Conservation (phyloP, 1,140 invertebrate species). For the Bombus confusus region DNA sequence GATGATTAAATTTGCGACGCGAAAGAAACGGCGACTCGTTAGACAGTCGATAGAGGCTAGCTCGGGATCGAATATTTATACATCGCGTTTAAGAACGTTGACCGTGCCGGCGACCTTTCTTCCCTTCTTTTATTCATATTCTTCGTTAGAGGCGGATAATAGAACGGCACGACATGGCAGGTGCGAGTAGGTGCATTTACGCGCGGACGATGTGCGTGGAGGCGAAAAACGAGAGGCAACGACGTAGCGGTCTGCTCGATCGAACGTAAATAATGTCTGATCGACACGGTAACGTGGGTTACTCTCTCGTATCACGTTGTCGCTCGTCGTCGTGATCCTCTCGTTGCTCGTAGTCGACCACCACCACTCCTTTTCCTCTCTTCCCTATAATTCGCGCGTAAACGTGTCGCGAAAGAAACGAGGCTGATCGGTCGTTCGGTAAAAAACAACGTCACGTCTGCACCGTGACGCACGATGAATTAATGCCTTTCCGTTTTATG, state of each 20-base stretch:
- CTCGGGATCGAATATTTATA: constrained; percentile 33
- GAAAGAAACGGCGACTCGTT: background rate
- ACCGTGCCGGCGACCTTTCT: constrained; percentile 47
- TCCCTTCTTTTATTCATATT: constrained; percentile 56
- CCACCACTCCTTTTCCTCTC: constrained; percentile 24
- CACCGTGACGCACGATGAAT: background rate
- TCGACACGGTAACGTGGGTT: constrained; percentile 48
- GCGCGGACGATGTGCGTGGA: constrained; percentile 57
- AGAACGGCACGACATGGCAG: constrained; percentile 25
- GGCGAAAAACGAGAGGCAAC: constrained; percentile 61
- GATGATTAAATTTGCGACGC: background rate
- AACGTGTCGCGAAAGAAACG: background rate
- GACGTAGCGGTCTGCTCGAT: constrained; percentile 62
- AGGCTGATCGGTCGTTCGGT: background rate
- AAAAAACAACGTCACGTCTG: background rate
- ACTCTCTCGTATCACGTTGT: background rate
- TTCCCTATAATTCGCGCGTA: constrained; percentile 48
- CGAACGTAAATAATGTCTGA: constrained; percentile 65
- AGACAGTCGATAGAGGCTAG: background rate
- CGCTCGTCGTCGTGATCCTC: background rate
- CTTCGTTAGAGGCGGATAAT: constrained; percentile 44
- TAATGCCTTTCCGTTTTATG: background rate
- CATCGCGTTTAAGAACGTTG: constrained; percentile 58
- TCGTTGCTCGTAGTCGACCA: background rate
- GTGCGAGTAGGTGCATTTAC: constrained; percentile 49